phyloP scores from a whole-genome alignment of 2,797 vertebrate species.

The Anguilla pacifica region DNA sequence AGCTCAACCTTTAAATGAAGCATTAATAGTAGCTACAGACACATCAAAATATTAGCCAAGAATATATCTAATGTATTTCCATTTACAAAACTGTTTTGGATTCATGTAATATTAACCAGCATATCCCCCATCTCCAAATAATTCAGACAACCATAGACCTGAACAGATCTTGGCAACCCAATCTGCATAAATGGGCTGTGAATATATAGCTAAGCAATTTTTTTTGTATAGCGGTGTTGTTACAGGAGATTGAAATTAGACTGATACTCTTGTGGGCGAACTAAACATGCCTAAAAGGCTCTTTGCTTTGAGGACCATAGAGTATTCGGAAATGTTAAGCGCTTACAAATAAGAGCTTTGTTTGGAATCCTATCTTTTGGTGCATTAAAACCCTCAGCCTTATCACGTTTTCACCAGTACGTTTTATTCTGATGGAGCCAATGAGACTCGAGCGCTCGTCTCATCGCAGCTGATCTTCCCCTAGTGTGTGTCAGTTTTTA shows the following conservation, averaged over 20 bases:
- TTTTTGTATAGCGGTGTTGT: not conserved
- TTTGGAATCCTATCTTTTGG: not conserved
- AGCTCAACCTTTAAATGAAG: not conserved
- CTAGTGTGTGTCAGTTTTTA: slow-evolving; percentile 2
- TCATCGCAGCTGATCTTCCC: not conserved
- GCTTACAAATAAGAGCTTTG: not conserved
- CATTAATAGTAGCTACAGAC: not conserved
- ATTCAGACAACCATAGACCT: not conserved
- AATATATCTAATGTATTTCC: not conserved
- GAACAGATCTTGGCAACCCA: not conserved
- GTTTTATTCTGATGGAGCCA: not conserved
- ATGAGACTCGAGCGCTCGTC: not conserved
- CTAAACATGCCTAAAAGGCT: not conserved
- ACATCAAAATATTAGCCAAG: not conserved
- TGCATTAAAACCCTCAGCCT: not conserved
- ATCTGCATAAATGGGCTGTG: not conserved
- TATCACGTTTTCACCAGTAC: not conserved
- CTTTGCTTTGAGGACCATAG: not conserved
- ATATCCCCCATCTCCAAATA: not conserved
- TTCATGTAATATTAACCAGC: not conserved
- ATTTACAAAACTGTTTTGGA: not conserved
- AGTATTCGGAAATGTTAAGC: not conserved
- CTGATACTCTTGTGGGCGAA: not conserved
- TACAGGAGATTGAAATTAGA: not conserved
- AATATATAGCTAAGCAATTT: not conserved